phyloP scores from a whole-genome alignment of 2,797 vertebrate genomes.

The Megalops cyprinoides region DNA sequence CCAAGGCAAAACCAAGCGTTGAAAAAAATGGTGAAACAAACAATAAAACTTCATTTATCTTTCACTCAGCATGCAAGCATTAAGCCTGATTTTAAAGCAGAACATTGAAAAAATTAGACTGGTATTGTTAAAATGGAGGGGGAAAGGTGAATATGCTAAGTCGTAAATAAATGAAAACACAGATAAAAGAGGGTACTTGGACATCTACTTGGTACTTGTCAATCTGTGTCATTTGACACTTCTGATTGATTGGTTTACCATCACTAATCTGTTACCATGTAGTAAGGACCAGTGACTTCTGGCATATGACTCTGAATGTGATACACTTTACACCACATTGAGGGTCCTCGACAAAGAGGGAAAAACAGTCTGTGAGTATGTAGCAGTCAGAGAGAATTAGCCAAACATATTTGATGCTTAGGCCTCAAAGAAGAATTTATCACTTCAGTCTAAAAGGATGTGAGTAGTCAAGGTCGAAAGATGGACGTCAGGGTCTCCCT shows the following conservation, averaged over 20 bases:
- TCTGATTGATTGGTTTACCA: neutral
- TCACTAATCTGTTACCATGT: neutral
- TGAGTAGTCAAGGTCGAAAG: constrained; percentile 14
- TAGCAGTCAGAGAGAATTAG: constrained; percentile 5
- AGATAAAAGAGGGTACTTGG: neutral
- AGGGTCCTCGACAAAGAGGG: neutral
- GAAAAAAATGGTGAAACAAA: too few species aligned
- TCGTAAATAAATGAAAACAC: too few species aligned
- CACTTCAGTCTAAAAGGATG: constrained; percentile 5
- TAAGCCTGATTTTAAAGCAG: too few species aligned
- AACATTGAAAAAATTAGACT: too few species aligned
- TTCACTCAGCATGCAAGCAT: too few species aligned
- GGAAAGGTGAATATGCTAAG: too few species aligned
- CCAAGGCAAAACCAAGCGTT: too few species aligned
- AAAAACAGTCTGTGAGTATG: neutral
- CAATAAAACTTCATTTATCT: too few species aligned
- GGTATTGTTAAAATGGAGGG: too few species aligned
- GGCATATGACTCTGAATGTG: neutral
- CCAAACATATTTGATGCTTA: neutral
- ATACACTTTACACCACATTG: neutral
- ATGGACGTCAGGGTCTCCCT: constrained; percentile 16
- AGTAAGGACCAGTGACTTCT: neutral
- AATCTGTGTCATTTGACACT: neutral
- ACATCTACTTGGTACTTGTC: neutral
- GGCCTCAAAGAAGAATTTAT: constrained; percentile 14